phyloP scores from a whole-genome alignment of 2,888 invertebrate genomes.

The Caenorhabditis drosophilae region DNA sequence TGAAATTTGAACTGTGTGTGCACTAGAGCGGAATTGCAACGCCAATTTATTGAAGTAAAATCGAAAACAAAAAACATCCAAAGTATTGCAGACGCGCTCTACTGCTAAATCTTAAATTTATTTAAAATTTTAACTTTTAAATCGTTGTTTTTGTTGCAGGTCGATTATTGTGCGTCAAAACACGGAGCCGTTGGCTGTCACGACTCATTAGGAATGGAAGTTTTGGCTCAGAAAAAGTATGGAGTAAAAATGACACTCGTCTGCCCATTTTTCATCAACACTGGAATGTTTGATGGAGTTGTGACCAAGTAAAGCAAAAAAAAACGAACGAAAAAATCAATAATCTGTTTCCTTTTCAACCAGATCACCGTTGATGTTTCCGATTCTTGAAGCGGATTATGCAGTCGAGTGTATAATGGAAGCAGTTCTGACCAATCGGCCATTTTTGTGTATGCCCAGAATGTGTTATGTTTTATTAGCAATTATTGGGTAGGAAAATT shows the following conservation, averaged over 20 bases:
- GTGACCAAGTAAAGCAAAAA: conserved; percentile 76
- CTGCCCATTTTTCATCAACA: conserved; percentile 94
- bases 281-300: conserved; percentile 94
- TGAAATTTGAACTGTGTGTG: too few relatives aligned
- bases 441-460: conserved; percentile 81
- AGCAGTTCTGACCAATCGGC: conserved; percentile 81
- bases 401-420: conserved; percentile 84
- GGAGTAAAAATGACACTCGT: conserved; percentile 85
- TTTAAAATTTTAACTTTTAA: too few relatives aligned
- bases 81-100: too few relatives aligned
- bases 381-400: conserved; percentile 79
- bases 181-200: conserved; percentile 91
- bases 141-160: too few relatives aligned
- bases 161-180: conserved; percentile 91
- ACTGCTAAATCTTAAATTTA: too few relatives aligned
- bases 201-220: conserved; percentile 79
- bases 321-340: too few relatives aligned
- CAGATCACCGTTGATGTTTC: conserved; percentile 57
- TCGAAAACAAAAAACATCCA: background rate
- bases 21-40: too few relatives aligned
- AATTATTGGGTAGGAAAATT: conserved; percentile 10
- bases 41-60: background rate
- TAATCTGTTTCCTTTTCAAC: too few relatives aligned
- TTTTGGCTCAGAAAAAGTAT: conserved; percentile 39
- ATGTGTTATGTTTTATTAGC: conserved; percentile 73